Evolutionary conservation across 2,113 vertebrate species (phyloP).

Genomic region (Trematomus loennbergii): DNA sequence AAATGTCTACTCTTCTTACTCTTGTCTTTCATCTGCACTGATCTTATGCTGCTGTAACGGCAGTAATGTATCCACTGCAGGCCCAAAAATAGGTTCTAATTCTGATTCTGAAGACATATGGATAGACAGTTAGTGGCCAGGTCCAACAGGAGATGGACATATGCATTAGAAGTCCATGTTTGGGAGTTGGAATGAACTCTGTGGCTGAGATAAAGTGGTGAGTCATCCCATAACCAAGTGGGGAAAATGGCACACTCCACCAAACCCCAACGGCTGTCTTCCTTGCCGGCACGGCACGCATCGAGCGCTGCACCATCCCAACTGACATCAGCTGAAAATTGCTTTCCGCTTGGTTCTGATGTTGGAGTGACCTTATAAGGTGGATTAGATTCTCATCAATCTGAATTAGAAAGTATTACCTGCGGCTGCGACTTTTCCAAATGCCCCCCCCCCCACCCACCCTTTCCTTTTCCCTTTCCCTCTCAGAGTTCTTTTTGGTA

Average conservation of each 20-base stretch:
- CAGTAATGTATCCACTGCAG: too few species aligned
- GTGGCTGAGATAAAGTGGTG: slow-evolving; percentile 76
- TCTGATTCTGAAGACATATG: too few species aligned
- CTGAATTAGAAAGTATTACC: slow-evolving; percentile 79
- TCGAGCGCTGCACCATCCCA: slow-evolving; percentile 59
- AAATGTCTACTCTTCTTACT: too few species aligned
- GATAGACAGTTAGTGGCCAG: slow-evolving; percentile 42
- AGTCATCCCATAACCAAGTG: slow-evolving; percentile 78
- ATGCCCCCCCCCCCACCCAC: slow-evolving; percentile 36
- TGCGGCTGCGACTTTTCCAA: slow-evolving; percentile 77
- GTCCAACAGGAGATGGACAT: slow-evolving; percentile 54
- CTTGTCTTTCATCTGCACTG: too few species aligned
- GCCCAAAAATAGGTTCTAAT: too few species aligned
- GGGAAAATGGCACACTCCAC: slow-evolving; percentile 79
- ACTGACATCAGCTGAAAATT: slow-evolving; percentile 78
- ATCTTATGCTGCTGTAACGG: too few species aligned
- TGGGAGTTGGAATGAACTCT: slow-evolving; percentile 60
- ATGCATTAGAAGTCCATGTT: slow-evolving; percentile 65
- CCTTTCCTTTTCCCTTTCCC: slow-evolving; percentile 10
- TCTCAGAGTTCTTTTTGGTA: slow-evolving; percentile 45
- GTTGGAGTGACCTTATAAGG: slow-evolving; percentile 79
- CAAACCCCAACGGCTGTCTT: slow-evolving; percentile 71
- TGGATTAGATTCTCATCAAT: slow-evolving; percentile 84
- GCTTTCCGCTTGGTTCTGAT: slow-evolving; percentile 74
- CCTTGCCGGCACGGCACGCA: slow-evolving; percentile 58